Base-by-base conservation (phyloP, 2,113 vertebrate genomes). In the Sinocyclocheilus rhinocerous region DNA sequence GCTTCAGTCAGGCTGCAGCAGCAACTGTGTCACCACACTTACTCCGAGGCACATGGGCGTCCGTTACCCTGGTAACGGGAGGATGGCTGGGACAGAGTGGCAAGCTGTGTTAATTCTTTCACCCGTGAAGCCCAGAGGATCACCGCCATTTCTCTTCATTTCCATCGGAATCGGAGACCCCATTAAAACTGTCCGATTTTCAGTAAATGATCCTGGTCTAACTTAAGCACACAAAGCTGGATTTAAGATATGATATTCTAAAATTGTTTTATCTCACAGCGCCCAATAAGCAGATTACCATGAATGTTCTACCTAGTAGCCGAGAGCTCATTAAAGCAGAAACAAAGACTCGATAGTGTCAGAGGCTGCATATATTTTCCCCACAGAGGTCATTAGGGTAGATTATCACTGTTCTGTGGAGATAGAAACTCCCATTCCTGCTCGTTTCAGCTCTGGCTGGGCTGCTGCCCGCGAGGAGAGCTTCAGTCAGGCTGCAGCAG, bases 21-120 rank as follows among this genome's bases (percentile, higher is more conserved):
- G 94, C 95, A 95, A 95, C 92, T 94, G 94, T 95, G 94, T 95
- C 95, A 93, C 92, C 91, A 92, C 91, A 89, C 93, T 92, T 92
- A 93, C 94, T 92, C 93, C 92, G 91, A 93, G 94, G 91, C 92
- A 92, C 93, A 93, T 91, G 94, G 94, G 94, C 92, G 92, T 93
- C 92, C 84, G 95, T 96, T 95, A 88, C 95, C 94, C 92, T 95
- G 92, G 95, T 93, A 94, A 96, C 95, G 89, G 89, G 92, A 83
- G 81, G 94, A 93, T 93, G 94, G 92, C 94, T 94, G 93, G 94
- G 94, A 92, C 92, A 92, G 93, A 94, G 94, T 94, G 95, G 93
- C 95, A 95, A 90, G 92, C 95, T 94, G 94, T 92, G 95, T 95
- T 95, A 95, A 96, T 95, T 95, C 95, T 94, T 94, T 95, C 94